phyloP scores from a whole-genome alignment of 2,797 vertebrate species.

The Cynopterus sphinx region DNA sequence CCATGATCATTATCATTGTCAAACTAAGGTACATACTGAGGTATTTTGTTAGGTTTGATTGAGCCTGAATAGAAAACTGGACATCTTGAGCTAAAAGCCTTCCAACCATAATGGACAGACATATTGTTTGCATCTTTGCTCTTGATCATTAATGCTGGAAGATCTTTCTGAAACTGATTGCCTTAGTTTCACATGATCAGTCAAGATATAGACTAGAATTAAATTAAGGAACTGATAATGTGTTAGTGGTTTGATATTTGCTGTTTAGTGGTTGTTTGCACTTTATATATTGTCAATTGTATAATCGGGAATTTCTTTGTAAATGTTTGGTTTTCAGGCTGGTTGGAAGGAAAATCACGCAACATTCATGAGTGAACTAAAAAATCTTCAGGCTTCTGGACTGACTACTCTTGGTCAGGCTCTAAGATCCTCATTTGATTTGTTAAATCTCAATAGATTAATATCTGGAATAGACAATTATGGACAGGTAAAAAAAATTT shows the following conservation, averaged over 20 bases:
- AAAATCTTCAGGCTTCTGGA: constrained; percentile 98
- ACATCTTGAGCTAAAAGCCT: constrained; percentile 3
- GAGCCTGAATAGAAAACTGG: neutral
- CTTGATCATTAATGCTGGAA: neutral
- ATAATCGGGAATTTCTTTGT: constrained; percentile 70
- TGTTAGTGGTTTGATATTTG: constrained; percentile 37
- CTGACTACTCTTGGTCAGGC: constrained; percentile 96
- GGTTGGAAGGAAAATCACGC: constrained; percentile 99
- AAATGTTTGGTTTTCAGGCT: constrained; percentile 88
- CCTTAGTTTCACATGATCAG: constrained; percentile 26
- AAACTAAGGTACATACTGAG: neutral
- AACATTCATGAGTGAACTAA: constrained; percentile 99
- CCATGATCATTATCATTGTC: neutral
- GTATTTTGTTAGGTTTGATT: constrained; percentile 16
- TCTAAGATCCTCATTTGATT: constrained; percentile 96
- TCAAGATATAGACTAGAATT: constrained; percentile 49
- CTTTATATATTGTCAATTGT: constrained; percentile 52
- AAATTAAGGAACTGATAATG: constrained; percentile 37
- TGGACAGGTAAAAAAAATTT: constrained; percentile 92
- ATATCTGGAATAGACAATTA: constrained; percentile 99
- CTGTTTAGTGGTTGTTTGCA: constrained; percentile 47
- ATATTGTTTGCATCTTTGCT: constrained; percentile 41
- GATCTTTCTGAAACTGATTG: constrained; percentile 31
- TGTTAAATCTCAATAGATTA: constrained; percentile 98
- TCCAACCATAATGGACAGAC: neutral